phyloP scores from a whole-genome alignment of 2,888 invertebrate genomes.

The Balanococcus diminutus region DNA sequence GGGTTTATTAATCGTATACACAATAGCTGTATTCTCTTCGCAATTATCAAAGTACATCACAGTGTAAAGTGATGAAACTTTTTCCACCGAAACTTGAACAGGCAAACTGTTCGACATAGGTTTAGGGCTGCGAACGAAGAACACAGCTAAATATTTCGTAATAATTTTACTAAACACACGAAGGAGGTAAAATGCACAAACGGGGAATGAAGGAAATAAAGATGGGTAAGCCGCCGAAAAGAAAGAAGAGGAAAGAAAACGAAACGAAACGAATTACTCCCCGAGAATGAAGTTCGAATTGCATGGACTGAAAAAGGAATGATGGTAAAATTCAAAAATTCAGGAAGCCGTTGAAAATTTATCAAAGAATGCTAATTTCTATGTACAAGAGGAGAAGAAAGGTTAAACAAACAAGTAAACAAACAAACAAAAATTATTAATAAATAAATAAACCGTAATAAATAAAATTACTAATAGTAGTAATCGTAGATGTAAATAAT shows the following conservation, averaged over 20 bases:
- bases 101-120: too few relatives aligned
- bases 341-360: not conserved
- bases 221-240: not conserved
- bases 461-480: constrained; percentile 13
- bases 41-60: not conserved
- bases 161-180: not conserved
- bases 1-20: not conserved
- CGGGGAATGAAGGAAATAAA: too few relatives aligned
- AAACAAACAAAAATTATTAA: constrained; percentile 23
- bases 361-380: not conserved
- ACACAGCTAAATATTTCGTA: not conserved
- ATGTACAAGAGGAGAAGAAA: constrained; percentile 31
- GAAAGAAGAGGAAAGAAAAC: too few relatives aligned
- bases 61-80: too few relatives aligned
- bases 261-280: not conserved
- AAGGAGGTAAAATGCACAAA: not conserved
- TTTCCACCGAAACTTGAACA: not conserved
- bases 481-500: constrained; percentile 10
- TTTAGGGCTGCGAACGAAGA: not conserved
- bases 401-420: constrained; percentile 1
- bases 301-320: not conserved
- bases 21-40: not conserved
- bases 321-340: not conserved
- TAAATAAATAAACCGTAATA: constrained; percentile 6
- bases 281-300: not conserved